Base-by-base conservation (phyloP, 2,888 invertebrate species). In the Euproctis similis region DNA sequence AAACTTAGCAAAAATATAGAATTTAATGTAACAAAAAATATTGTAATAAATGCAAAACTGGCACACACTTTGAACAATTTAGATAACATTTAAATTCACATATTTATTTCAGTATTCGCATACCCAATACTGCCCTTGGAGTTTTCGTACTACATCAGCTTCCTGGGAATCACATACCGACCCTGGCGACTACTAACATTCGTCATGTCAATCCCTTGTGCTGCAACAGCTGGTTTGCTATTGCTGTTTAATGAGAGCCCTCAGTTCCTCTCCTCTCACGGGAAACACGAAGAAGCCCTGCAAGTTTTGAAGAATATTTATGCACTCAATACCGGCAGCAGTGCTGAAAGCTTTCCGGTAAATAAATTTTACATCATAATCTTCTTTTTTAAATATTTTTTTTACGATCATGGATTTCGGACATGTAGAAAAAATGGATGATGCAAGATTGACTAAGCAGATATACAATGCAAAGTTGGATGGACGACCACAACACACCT, bases 171-270 rank as follows among this genome's bases (percentile, higher is more conserved):
- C 49, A 61, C 62, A 5, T 89, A 88, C 58, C 86, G 89, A 8
- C 89, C 93, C 0, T 95, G 95, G 95, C 86, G 94, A n/a, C 60
- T 93, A 2, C 87, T 93, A 31, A 74, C 93, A 0, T 69, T 91
- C 1, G 64, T 89, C 1, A 87, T 92, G 59, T 86, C 89, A 0
- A 27, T 91, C 0, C 89, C 94, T 0, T 89, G 90, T 39, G 60
- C 91, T 0, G 45, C 88, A 8, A 88, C 91, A 0, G 87, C 90
- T 0, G 44, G 87, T 2, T 77, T 89, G 7, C 72, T 90, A 7
- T 70, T 81, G 4, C 67, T 81, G 16, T 85, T 90, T 52, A 90
- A 93, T 3, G 94, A 95, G 64, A 94, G 92, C 49, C 94, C 95
- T 0, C 92, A 92, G 66, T 94, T 90, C 64, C 76, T 90, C 22